These are phyloP conservation scores for Erpobdella octoculata DNA, from an alignment of 2,888 invertebrate genomes.

Conservation along the genomic window DNA sequence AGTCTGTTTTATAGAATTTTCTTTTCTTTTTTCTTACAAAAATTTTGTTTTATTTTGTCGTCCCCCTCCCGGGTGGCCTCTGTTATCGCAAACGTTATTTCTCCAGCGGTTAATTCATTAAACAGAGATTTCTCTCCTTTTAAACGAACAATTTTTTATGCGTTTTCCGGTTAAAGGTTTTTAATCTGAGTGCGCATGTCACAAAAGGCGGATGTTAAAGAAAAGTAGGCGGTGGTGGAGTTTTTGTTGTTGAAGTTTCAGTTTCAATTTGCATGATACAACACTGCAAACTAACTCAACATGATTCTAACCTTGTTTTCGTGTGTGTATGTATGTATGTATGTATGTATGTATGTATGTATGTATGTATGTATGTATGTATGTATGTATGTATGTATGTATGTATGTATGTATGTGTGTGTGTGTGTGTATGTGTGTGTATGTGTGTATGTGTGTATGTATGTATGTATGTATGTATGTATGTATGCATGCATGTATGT, in stretches of 20 bases:
- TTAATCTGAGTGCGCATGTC: no score
- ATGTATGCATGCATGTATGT: neutral
- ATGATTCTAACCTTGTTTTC: neutral
- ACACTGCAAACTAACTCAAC: neutral
- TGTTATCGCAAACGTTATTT: no score
- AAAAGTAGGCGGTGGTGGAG: no score
- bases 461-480: neutral
- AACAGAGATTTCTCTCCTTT: no score
- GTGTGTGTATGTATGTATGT: neutral
- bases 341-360: neutral
- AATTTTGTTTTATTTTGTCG: no score
- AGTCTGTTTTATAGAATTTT: no score
- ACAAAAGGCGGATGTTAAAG: no score
- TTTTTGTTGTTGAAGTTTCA: neutral
- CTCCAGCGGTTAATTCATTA: no score
- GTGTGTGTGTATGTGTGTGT: neutral
- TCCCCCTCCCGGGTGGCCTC: no score
- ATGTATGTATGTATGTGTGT: constrained; percentile 1
- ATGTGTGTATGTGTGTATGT: constrained; percentile 8
- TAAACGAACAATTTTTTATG: no score
- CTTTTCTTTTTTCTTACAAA: no score
- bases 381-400: constrained; percentile 1
- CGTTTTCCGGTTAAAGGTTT: no score
- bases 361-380: neutral
- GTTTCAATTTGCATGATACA: neutral